Base-by-base conservation (phyloP, 2,797 vertebrate species). In the Alfaro cultratus region DNA sequence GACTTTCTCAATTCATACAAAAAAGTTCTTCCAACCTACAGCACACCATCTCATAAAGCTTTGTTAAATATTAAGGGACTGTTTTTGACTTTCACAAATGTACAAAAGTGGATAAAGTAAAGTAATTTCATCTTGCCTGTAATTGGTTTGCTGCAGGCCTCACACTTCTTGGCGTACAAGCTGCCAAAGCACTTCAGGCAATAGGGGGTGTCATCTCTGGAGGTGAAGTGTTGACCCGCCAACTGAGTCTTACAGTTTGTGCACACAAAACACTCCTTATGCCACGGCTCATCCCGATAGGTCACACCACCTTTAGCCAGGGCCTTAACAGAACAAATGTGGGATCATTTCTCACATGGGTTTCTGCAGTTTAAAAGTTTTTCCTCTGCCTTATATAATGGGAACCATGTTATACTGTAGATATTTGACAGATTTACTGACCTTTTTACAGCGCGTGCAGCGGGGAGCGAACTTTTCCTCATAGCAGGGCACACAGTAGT, bases 401-500 rank as follows among this genome's bases (percentile, higher is more conserved):
- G 29, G 4, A 15, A 41, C 34, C 5, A 3, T 41, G 34, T 71
- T 41, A 29, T 23, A 34, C 57, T n/a, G 13, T 41, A 31, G 13
- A 41, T 29, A 31, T 78, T 51, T 62, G 67, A 73, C 62, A 29
- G n/a, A 34, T 39, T 43, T 7, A 74, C 85, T 75, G 77, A 98
- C 98, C 97, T 99, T 98, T 96, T 97, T 98, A 96, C 99, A 99
- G 80, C 96, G 97, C 47, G 98, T 98, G 86, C 99, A 99, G 85
- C 99, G 97, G 5, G 98, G 98, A n/a, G 98, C 97, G 0, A 99
- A 98, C 96, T 99, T 99, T 95, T 97, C 98, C 95, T 99, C 99
- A 0, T 99, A 99, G 89, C 98, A 99, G 86, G 98, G 91, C 74
- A 99, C 98, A 8, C 99, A 99, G 96, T 99, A 99, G 94, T 99